Evolutionary conservation across 2,888 invertebrate genomes (phyloP).

Genomic region (Eilema caniola): DNA sequence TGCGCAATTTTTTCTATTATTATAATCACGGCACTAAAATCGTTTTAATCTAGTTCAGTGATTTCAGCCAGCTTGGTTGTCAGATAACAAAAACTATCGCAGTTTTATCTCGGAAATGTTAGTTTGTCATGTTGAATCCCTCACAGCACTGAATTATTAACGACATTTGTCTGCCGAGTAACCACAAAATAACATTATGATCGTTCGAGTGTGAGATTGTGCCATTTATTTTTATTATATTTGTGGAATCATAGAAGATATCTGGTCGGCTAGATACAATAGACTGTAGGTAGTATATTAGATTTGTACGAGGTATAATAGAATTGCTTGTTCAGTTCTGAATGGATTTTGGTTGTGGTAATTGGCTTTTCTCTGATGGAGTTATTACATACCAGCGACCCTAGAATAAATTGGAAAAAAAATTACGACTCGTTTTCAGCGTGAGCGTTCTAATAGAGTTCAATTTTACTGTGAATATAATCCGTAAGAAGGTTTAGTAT

Average conservation of each 20-base stretch:
- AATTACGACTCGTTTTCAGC: too few species aligned
- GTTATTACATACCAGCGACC: too few species aligned
- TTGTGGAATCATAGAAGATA: background rate
- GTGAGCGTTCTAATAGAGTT: too few species aligned
- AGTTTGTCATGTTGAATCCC: conserved; percentile 4
- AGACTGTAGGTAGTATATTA: background rate
- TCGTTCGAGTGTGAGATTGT: background rate
- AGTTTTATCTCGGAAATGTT: background rate
- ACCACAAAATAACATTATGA: background rate
- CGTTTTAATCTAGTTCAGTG: background rate
- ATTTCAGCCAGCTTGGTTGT: background rate
- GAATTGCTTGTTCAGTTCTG: background rate
- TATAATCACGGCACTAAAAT: too few species aligned
- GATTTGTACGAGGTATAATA: background rate
- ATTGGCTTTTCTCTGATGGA: too few species aligned
- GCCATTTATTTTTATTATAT: conserved; percentile 12
- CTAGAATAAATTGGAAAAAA: too few species aligned
- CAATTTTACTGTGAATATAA: too few species aligned
- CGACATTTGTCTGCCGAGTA: background rate
- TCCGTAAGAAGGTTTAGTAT: too few species aligned
- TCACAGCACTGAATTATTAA: conserved; percentile 2
- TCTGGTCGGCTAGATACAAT: background rate
- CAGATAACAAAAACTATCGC: conserved; percentile 1
- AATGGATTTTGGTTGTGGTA: background rate
- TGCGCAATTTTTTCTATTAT: too few species aligned